Evolutionary conservation across 2,113 vertebrate genomes (phyloP).

Genomic region (Condylura cristata): DNA sequence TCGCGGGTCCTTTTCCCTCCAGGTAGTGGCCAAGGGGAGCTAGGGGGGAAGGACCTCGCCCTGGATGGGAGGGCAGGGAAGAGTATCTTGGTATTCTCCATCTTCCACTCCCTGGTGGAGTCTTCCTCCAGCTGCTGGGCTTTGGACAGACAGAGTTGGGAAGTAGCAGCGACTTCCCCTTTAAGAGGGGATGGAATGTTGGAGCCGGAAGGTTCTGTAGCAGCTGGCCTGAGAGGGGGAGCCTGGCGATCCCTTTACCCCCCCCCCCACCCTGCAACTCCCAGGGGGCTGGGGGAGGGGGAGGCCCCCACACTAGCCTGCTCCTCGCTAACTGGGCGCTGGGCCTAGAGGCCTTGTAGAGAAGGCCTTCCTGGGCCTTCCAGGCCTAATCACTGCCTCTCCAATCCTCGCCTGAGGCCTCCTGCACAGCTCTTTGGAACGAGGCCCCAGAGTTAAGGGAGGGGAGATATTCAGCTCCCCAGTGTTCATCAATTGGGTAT

Average conservation of each 20-base stretch:
- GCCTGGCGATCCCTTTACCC: constrained; percentile 66
- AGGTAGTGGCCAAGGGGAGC: background rate
- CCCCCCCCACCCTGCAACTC: constrained; percentile 58
- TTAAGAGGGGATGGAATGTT: constrained; percentile 73
- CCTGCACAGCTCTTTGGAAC: constrained; percentile 7
- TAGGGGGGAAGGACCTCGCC: background rate
- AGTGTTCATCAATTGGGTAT: constrained; percentile 4
- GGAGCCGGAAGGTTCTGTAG: constrained; percentile 60
- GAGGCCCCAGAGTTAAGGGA: constrained; percentile 49
- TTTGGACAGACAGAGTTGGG: constrained; percentile 13
- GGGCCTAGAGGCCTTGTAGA: constrained; percentile 43
- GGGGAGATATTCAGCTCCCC: constrained; percentile 20
- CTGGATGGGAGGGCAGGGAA: constrained; percentile 1
- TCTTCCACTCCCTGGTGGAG: background rate
- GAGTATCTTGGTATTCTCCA: constrained; percentile 17
- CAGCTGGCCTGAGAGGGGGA: constrained; percentile 65
- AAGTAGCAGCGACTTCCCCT: constrained; percentile 62
- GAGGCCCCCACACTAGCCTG: constrained; percentile 61
- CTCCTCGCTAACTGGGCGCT: constrained; percentile 57
- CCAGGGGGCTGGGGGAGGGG: constrained; percentile 74
- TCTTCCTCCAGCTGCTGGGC: constrained; percentile 3
- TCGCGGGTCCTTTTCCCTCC: background rate
- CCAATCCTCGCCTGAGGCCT: constrained; percentile 35
- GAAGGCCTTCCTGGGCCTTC: background rate
- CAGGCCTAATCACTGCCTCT: constrained; percentile 28